A percentile compares a stretch with the other conserved stretches of the same genome.
Evolutionary conservation across 1,140 invertebrate species (phyloP).

Genomic region (Diachasma alloeum): DNA sequence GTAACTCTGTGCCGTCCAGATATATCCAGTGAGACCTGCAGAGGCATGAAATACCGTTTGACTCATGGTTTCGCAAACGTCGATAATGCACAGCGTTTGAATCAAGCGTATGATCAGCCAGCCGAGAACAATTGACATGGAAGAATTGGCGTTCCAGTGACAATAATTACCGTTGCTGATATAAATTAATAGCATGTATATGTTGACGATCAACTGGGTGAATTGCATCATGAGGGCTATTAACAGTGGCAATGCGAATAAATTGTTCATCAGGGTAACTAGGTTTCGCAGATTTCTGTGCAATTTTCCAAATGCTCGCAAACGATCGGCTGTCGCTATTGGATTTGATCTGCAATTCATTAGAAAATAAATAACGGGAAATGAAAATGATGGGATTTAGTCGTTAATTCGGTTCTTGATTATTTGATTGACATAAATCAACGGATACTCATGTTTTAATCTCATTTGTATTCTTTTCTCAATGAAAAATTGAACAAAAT

Average conservation of each 20-base stretch:
- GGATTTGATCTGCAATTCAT: background rate
- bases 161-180: background rate
- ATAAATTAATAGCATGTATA: constrained; percentile 1
- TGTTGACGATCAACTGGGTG: constrained; percentile 4
- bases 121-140: background rate
- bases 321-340: background rate
- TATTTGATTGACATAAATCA: background rate
- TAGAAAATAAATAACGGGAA: background rate
- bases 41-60: background rate
- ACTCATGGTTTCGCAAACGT: constrained; percentile 4
- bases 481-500: no score
- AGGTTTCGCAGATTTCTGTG: background rate
- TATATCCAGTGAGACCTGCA: no score
- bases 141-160: background rate
- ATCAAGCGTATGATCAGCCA: constrained; percentile 8
- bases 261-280: background rate
- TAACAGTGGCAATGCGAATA: background rate
- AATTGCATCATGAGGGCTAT: background rate
- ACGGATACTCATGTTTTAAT: no score
- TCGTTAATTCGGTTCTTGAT: no score
- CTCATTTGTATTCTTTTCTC: no score
- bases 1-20: background rate
- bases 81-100: background rate
- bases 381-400: background rate
- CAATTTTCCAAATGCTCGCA: background rate